Conservation (phyloP, 2,113 vertebrate genomes). For the Tympanuchus pallidicinctus region DNA sequence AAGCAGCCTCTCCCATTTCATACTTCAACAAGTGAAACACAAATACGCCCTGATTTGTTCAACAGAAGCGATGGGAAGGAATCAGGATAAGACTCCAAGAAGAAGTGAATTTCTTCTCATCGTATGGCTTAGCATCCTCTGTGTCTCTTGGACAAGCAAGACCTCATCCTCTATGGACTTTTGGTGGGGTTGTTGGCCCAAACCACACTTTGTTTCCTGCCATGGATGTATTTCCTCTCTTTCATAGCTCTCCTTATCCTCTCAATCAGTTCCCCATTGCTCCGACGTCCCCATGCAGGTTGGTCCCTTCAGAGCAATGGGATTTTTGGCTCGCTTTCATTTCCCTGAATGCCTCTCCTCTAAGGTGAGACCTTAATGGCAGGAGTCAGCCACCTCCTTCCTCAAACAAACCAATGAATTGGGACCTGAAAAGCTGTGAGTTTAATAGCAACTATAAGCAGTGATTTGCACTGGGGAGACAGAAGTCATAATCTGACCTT, state of each 20-base stretch:
- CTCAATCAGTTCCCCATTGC: background rate
- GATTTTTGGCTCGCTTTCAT: background rate
- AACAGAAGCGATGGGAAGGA: background rate
- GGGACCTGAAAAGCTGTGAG: rapidly evolving
- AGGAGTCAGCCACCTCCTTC: background rate
- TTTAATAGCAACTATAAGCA: background rate
- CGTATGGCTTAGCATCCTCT: no score
- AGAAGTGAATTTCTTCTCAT: background rate
- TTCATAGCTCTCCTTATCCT: background rate
- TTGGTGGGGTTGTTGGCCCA: background rate
- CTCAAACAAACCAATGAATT: background rate
- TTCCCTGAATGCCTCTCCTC: background rate
- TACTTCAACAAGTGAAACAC: background rate
- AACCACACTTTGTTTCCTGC: background rate
- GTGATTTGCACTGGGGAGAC: background rate
- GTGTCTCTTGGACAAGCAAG: background rate
- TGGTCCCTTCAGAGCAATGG: background rate
- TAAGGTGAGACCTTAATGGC: background rate
- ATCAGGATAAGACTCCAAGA: background rate
- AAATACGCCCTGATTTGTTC: background rate
- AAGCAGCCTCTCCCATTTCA: background rate
- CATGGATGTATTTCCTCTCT: background rate
- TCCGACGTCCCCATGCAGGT: background rate
- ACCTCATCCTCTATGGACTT: background rate
- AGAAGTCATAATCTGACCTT: background rate